Base-by-base conservation (phyloP, 2,113 vertebrate genomes). In the Dipodomys spectabilis region DNA sequence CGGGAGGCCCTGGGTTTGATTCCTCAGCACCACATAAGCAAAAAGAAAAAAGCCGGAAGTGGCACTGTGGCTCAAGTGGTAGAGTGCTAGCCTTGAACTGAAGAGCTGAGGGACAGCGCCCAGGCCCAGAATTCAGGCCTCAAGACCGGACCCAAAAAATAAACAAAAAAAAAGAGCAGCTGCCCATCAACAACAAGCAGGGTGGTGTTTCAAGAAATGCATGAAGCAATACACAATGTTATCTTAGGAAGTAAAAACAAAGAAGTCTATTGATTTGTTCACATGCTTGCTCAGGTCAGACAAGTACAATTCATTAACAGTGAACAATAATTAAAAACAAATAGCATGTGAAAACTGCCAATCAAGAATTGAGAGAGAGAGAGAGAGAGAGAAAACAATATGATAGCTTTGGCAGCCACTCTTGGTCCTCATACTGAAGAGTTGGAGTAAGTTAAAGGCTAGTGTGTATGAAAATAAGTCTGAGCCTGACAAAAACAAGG, bases 311-410 rank as follows among this genome's bases (percentile, higher is more conserved):
- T 62, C 49, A 87, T 93, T 86, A 60, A 30, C 53, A 90, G 49
- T 64, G 82, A 79, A 77, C 90, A 67, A 44, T 89, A 89, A 71
- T 91, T 62, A 73, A 79, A 88, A 83, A 94, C 39, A 90, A 93
- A 90, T 30, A 49, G n/a, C 20, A 15, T 49, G 30, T 74, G 28
- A 69, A 88, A 92, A 67, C 44, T 73, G 19, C 49, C 82, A 86
- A 71, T 12, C 60, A 19, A 81, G 25, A 32, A 44, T 64, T 79
- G 53, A 53, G 25, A 69, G 86, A 91, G n/a, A 80, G 32, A 82
- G 71, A 83, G 80, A 77, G 83, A 60, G 79, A 72, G 72, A 90
- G 77, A 19, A 73, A 91, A 68, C 74, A n/a, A 30, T 53, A 16
- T 16, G 3, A 28, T 57, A 57, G 16, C 53, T 57, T 57, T 57